These are phyloP conservation scores for Ostrea denselamellosa DNA, from an alignment of 1,140 invertebrate species.

Conservation along the genomic window DNA sequence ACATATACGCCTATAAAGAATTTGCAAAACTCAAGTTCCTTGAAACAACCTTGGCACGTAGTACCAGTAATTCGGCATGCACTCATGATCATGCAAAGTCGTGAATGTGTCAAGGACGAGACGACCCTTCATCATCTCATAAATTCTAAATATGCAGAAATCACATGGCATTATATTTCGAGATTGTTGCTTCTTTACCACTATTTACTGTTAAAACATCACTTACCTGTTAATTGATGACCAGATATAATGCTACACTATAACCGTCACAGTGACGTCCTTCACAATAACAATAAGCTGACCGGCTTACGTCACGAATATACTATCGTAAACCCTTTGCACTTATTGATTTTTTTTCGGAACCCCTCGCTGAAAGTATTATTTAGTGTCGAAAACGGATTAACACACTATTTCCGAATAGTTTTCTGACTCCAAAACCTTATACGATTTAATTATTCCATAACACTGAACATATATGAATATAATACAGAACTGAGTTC, in stretches of 20 bases:
- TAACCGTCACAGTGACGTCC: not conserved
- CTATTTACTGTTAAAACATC: too few relatives aligned
- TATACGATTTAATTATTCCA: too few relatives aligned
- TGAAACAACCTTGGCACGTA: slow-evolving; percentile 38
- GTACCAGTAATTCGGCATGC: not conserved
- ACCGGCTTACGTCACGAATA: slow-evolving; percentile 3
- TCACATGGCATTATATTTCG: not conserved
- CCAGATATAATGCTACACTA: too few relatives aligned
- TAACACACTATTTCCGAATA: not conserved
- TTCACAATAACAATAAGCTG: not conserved
- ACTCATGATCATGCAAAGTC: not conserved
- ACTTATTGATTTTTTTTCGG: not conserved
- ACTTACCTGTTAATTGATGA: too few relatives aligned
- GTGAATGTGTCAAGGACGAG: slow-evolving; percentile 29
- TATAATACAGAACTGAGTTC: too few relatives aligned
- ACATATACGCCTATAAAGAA: too few relatives aligned
- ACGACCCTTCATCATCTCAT: not conserved
- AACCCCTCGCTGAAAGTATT: not conserved
- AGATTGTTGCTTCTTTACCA: too few relatives aligned
- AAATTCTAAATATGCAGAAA: not conserved
- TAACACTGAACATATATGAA: too few relatives aligned
- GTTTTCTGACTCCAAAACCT: too few relatives aligned
- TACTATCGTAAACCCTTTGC: not conserved
- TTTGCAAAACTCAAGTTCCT: not conserved
- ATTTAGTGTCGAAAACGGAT: not conserved